These are phyloP conservation scores for Phalacrocorax brasilianus DNA, from an alignment of 2,113 vertebrate species.

Conservation along the genomic window DNA sequence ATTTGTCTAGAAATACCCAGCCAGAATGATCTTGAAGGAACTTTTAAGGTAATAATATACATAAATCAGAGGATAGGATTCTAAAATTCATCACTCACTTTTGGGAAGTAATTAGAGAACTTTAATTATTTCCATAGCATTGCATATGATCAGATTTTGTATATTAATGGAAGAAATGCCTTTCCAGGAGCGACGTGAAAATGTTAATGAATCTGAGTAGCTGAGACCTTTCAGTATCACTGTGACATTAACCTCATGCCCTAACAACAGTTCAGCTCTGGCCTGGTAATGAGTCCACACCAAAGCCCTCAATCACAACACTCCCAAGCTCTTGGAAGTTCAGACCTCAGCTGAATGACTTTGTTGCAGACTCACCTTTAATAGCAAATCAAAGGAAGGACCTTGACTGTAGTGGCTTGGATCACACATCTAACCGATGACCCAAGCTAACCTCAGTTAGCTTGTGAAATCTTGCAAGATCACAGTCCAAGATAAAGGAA, in stretches of 20 bases:
- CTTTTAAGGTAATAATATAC: background rate
- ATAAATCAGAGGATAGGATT: background rate
- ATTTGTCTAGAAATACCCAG: background rate
- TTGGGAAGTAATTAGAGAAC: background rate
- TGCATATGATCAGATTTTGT: background rate
- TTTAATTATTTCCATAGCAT: background rate
- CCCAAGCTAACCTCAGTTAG: conserved; percentile 1
- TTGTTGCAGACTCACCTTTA: background rate
- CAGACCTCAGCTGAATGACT: background rate
- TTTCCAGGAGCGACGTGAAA: background rate
- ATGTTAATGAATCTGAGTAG: background rate
- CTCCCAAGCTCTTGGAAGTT: background rate
- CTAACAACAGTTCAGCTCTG: background rate
- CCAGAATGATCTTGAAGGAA: background rate
- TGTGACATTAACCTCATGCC: background rate
- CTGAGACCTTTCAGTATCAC: background rate
- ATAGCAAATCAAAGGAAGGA: background rate
- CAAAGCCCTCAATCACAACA: background rate
- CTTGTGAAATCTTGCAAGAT: background rate
- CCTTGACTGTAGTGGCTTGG: background rate
- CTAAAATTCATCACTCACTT: background rate
- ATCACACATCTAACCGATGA: background rate
- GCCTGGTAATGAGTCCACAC: background rate
- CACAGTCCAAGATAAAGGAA: background rate
- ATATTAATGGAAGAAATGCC: background rate